Base-by-base conservation (phyloP, 64 coral and sea anemone genomes). In the Acropora tenuis region DNA sequence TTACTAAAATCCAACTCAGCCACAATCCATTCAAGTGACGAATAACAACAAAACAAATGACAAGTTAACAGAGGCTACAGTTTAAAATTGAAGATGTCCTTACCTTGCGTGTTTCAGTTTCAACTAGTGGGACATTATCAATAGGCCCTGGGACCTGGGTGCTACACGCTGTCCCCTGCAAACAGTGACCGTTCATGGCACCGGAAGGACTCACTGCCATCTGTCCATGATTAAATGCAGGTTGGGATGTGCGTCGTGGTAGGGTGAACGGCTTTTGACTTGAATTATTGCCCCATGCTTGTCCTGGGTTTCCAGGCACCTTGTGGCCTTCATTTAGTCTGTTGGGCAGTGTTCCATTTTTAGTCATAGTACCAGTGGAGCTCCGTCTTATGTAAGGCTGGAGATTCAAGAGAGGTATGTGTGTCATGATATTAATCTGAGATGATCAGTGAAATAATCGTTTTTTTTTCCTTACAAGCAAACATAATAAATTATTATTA, bases 61-160 rank as follows among this genome's bases (percentile, higher is more conserved):
- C 40, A 71, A 15, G 5, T 15, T 71, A 5, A 20, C 18, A 71
- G 2, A 13, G 61, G 3, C 19, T 3, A 40, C 17, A n/a, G 19
- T 16, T 55, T 10, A 1, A 0, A 55, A 69, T 41, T 59, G 17
- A 0, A 18, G 46, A 73, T 59, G 2, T 78, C 60, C 66, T 41
- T 58, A 98, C 97, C 97, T 98, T 98, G 75, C 97, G 90, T 43
- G 88, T 79, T 19, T 98, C 97, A 88, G 81, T 69, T 69, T 98
- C 97, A 17, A 98, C 86, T 16, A 98, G 86, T 20, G 88, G 90
- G 1, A 92, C 77, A 75, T 98, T 98, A 89, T 98, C 94, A 78
- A 98, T 87, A 6, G 90, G 91, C 4, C 96, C 96, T 69, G 96
- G 96, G 16, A 78, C 94, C 8, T 80, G 76, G 16, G 72, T 84